Percentiles rank a stretch among this genome's conserved stretches.
Conservation (phyloP, 2,797 vertebrate genomes). For the Muscicapa comitata region DNA sequence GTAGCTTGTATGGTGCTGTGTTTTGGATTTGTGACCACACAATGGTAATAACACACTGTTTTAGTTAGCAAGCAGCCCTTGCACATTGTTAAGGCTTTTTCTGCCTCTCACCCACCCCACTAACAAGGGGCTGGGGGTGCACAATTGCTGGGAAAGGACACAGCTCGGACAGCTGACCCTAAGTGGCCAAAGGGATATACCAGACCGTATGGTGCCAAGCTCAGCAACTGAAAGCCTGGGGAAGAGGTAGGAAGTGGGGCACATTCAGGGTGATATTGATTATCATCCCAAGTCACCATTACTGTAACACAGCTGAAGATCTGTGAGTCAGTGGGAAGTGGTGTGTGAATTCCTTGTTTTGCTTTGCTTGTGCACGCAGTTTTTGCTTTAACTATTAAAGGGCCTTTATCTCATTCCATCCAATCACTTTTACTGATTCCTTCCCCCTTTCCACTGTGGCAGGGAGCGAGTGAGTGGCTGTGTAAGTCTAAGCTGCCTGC, state of each 20-base stretch:
- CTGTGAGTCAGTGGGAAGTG: neutral
- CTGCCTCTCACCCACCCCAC: neutral
- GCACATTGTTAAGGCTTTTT: neutral
- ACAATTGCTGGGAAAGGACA: neutral
- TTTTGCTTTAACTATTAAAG: neutral
- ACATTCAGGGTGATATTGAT: neutral
- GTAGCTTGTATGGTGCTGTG: neutral
- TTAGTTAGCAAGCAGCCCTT: neutral
- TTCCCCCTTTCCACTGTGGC: neutral
- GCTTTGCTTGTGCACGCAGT: neutral
- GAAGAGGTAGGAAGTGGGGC: neutral
- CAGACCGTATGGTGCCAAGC: accelerated
- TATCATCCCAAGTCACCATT: neutral
- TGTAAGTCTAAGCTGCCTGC: neutral
- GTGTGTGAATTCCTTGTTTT: neutral
- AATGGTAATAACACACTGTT: neutral
- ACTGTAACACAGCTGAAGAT: neutral
- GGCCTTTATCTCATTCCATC: neutral
- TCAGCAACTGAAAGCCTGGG: neutral
- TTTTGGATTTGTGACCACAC: neutral
- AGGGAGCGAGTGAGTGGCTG: accelerated
- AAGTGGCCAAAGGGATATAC: neutral
- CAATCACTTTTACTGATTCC: neutral
- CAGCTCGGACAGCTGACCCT: neutral
- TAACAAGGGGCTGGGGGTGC: neutral